These are phyloP conservation scores for Volucella bombylans DNA, from an alignment of 2,888 invertebrate species.

Conservation along the genomic window DNA sequence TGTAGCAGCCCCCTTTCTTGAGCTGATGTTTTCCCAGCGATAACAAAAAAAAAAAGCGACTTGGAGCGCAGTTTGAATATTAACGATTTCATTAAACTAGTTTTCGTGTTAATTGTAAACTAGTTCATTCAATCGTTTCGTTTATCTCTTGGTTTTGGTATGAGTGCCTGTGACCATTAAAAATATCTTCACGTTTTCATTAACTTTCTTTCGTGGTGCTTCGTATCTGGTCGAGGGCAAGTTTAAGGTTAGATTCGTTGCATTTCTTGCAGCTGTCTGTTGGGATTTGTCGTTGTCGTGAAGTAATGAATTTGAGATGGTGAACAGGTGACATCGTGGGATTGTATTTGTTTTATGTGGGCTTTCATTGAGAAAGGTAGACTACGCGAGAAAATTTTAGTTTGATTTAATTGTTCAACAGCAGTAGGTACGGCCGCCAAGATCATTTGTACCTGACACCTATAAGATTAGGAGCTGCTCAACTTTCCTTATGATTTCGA, in stretches of 20 bases:
- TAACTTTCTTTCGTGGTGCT: slow-evolving; percentile 42
- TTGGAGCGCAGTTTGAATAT: slow-evolving; percentile 12
- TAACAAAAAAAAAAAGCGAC: no score
- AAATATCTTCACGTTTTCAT: slow-evolving; percentile 16
- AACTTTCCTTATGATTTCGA: no score
- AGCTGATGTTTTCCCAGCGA: not conserved
- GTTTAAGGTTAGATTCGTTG: slow-evolving; percentile 48
- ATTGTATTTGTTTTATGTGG: no score
- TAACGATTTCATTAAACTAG: slow-evolving; percentile 28
- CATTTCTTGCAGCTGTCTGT: not conserved
- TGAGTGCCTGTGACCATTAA: slow-evolving; percentile 12
- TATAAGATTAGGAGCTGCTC: no score
- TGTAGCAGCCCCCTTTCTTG: not conserved
- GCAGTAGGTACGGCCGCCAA: no score
- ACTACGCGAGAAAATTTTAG: no score
- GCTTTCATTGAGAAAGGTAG: no score
- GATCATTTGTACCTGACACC: no score
- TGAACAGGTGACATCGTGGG: no score
- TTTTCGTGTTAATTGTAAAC: slow-evolving; percentile 55
- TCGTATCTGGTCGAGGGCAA: slow-evolving; percentile 25
- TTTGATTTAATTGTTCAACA: no score
- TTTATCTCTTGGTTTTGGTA: not conserved
- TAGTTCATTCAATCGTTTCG: slow-evolving; percentile 51
- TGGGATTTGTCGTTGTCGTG: no score
- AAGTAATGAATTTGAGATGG: no score